Base-by-base conservation (phyloP, 2,113 vertebrate species). In the Tinamus guttatus region DNA sequence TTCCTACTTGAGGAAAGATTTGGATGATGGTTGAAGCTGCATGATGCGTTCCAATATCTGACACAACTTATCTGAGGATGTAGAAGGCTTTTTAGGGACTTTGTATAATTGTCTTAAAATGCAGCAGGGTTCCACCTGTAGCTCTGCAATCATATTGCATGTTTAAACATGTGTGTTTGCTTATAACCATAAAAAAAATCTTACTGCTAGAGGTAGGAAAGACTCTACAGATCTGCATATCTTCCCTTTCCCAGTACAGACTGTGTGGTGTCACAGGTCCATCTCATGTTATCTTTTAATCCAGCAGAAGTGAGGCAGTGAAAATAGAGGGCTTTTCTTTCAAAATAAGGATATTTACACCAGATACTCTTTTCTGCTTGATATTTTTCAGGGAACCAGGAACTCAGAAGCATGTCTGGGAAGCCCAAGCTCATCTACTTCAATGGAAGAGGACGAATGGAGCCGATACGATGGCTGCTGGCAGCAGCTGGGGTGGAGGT, bases 371-470 rank as follows among this genome's bases (percentile, higher is more conserved):
- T 73, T 95, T 79, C 64, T 92, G 14, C 16, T 89, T 70, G 60
- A 32, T 95, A 15, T 89, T 85, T 96, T 90, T 68, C 93, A 97
- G 97, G 81, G 71, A 90, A 43, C 20, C 38, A 32, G 68, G 40
- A 82, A 68, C 49, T 64, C 65, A 7, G 69, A 63, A 82, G 28
- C 79, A 99, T 99, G 99, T 84, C 98, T 1, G 97, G 28, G 45
- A 99, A 98, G 93, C 98, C 98, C 79, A 98, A 98, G 25, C 96
- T 99, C 34, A 91, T 98, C 78, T 99, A 99, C 87, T 94, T 98
- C 3, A 97, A 99, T 60, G 98, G 99, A 15, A 98, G 99, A 95
- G 99, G 99, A 24, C 97, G 96, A 54, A 99, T 99, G 99, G 99
- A 99, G 95, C 89, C 99, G 3, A 63, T 99, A 21, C 97, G 99